phyloP scores from a whole-genome alignment of 2,888 invertebrate species.

The Heteromurus nitidus region DNA sequence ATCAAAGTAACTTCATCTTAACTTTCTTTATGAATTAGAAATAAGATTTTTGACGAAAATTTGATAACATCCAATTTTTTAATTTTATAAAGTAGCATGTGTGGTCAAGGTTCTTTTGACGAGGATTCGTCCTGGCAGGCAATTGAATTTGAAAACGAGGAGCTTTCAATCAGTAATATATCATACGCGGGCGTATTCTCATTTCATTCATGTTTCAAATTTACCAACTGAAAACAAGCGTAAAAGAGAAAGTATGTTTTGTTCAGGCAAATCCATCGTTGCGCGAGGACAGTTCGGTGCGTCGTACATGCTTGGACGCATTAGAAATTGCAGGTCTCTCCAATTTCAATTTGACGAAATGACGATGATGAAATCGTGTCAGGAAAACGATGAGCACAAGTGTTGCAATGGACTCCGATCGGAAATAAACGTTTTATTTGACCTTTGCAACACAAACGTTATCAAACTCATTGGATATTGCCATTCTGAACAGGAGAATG shows the following conservation, averaged over 20 bases:
- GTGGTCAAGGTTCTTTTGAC: slow-evolving; percentile 17
- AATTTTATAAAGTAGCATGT: background rate
- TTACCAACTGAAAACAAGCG: background rate
- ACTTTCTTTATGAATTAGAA: too few species aligned
- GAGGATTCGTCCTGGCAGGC: slow-evolving; percentile 48
- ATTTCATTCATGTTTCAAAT: background rate
- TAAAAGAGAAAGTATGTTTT: background rate
- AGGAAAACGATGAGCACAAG: background rate
- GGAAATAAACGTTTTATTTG: slow-evolving; percentile 38
- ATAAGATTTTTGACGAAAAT: background rate
- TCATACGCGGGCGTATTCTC: too few species aligned
- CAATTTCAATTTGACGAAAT: slow-evolving; percentile 8
- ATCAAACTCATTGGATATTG: slow-evolving; percentile 39
- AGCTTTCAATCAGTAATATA: slow-evolving; percentile 45
- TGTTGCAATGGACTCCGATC: slow-evolving; percentile 42
- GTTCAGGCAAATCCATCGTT: slow-evolving; percentile 43
- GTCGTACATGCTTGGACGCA: slow-evolving; percentile 45
- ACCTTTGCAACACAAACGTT: slow-evolving; percentile 42
- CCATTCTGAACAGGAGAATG: slow-evolving; percentile 3
- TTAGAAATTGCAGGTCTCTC: background rate
- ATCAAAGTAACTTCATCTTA: too few species aligned
- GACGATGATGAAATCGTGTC: slow-evolving; percentile 44
- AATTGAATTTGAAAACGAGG: slow-evolving; percentile 30
- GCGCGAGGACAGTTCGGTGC: slow-evolving; percentile 62
- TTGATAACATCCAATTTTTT: background rate